Evolutionary conservation across 92 coral and sea anemone species (phyloP).

Genomic region (Virgularia gustaviana): DNA sequence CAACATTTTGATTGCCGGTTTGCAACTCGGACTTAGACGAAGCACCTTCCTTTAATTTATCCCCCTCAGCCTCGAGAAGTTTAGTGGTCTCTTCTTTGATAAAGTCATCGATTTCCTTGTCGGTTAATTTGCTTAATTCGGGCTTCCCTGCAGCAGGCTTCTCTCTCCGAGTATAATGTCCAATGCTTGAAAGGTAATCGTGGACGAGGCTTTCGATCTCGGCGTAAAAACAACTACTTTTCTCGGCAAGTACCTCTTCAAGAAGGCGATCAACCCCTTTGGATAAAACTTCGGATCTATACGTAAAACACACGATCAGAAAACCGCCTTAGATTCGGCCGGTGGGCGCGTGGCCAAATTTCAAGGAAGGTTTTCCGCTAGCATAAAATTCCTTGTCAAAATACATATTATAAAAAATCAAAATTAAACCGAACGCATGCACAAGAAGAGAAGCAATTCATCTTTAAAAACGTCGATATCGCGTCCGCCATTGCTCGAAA

Average conservation of each 20-base stretch:
- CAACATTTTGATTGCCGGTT: too few relatives aligned
- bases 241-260: conserved; percentile 74
- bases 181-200: conserved; percentile 67
- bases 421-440: too few relatives aligned
- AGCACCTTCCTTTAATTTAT: conserved; percentile 22
- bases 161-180: conserved; percentile 37
- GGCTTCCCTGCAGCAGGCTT: not conserved
- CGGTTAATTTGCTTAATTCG: conserved; percentile 23
- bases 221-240: conserved; percentile 70
- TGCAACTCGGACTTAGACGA: too few relatives aligned
- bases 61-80: conserved; percentile 20
- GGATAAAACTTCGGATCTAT: conserved; percentile 88
- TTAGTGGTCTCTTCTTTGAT: conserved; percentile 23
- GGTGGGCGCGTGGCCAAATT: too few relatives aligned
- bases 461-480: too few relatives aligned
- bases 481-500: too few relatives aligned
- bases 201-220: conserved; percentile 90
- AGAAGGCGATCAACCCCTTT: conserved; percentile 84
- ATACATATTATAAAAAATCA: not conserved
- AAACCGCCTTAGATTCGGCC: too few relatives aligned
- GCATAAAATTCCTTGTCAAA: too few relatives aligned
- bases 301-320: not conserved
- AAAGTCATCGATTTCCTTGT: conserved; percentile 28
- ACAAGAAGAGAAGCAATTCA: too few relatives aligned
- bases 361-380: not conserved